Evolutionary conservation across 1,140 invertebrate species (phyloP).

Genomic region (Drosophila parvula): DNA sequence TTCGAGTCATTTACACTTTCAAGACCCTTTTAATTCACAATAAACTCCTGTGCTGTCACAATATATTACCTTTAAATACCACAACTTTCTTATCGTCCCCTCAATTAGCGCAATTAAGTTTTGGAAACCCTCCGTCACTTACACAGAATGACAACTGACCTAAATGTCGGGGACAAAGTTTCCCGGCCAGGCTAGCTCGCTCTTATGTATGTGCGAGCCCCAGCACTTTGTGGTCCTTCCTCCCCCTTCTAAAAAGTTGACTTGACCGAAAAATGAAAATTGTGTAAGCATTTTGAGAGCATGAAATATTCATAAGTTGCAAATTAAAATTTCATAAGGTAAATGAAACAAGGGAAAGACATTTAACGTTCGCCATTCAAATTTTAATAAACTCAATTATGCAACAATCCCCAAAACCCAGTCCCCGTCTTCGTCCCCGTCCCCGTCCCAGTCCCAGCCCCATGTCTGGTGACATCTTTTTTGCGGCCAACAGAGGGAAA

Average conservation of each 20-base stretch:
- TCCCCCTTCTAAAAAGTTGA: slow-evolving; percentile 3
- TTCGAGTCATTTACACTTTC: background rate
- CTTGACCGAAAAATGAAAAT: slow-evolving; percentile 49
- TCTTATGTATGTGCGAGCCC: slow-evolving; percentile 1
- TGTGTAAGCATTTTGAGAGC: slow-evolving; percentile 47
- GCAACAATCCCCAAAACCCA: slow-evolving; percentile 27
- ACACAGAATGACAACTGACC: slow-evolving; percentile 40
- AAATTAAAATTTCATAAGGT: slow-evolving; percentile 71
- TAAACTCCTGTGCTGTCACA: slow-evolving; percentile 13
- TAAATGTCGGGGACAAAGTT: slow-evolving; percentile 37
- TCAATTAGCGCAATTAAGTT: slow-evolving; percentile 57
- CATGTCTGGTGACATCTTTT: slow-evolving; percentile 7
- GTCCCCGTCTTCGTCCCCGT: background rate
- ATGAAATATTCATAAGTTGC: slow-evolving; percentile 59
- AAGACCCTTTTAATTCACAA: background rate
- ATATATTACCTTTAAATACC: slow-evolving; percentile 13
- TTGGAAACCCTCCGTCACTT: slow-evolving; percentile 28
- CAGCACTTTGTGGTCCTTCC: background rate
- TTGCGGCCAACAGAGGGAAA: background rate
- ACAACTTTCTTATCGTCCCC: slow-evolving; percentile 22
- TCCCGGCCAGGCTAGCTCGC: slow-evolving; percentile 9
- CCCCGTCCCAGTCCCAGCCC: background rate
- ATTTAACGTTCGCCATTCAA: slow-evolving; percentile 71
- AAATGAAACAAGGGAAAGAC: slow-evolving; percentile 71
- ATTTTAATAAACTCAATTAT: slow-evolving; percentile 71